phyloP scores from a whole-genome alignment of 2,888 invertebrate genomes.

The Watsonalla cultraria region DNA sequence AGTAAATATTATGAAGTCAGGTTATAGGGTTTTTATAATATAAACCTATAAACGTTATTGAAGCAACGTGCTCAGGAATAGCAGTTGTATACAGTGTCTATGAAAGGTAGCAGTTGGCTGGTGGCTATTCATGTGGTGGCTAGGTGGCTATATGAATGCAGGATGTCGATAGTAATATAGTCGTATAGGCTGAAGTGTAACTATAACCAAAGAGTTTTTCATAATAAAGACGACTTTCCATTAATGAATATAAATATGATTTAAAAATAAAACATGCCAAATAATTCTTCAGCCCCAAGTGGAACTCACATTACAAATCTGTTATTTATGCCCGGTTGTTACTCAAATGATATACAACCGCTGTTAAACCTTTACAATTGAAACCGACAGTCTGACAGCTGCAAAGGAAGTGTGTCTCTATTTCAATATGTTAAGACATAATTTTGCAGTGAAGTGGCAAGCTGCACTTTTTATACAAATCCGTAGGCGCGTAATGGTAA shows the following conservation, averaged over 20 bases:
- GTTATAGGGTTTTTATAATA: too few species aligned
- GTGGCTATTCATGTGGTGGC: too few species aligned
- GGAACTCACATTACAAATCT: conserved; percentile 42
- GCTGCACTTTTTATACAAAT: conserved; percentile 25
- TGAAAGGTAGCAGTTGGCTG: too few species aligned
- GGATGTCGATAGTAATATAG: too few species aligned
- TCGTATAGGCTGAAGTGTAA: too few species aligned
- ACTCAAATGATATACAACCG: conserved; percentile 55
- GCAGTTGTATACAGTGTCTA: too few species aligned
- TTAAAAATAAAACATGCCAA: conserved; percentile 8
- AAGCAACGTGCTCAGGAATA: too few species aligned
- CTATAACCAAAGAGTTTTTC: too few species aligned
- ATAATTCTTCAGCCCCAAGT: conserved; percentile 22
- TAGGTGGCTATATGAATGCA: too few species aligned
- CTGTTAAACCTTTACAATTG: conserved; percentile 21
- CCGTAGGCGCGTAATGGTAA: conserved; percentile 44
- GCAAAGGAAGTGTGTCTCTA: not conserved
- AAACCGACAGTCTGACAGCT: not conserved
- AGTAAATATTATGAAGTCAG: too few species aligned
- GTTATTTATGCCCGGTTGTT: conserved; percentile 58
- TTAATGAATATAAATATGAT: conserved; percentile 3
- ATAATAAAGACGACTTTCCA: too few species aligned
- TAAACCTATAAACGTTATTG: too few species aligned
- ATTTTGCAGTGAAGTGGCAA: not conserved
- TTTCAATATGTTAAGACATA: not conserved